A percentile compares a stretch with the other conserved stretches of the same genome.
phyloP scores from a whole-genome alignment of 2,797 vertebrate species.

The Aphelocoma californica region DNA sequence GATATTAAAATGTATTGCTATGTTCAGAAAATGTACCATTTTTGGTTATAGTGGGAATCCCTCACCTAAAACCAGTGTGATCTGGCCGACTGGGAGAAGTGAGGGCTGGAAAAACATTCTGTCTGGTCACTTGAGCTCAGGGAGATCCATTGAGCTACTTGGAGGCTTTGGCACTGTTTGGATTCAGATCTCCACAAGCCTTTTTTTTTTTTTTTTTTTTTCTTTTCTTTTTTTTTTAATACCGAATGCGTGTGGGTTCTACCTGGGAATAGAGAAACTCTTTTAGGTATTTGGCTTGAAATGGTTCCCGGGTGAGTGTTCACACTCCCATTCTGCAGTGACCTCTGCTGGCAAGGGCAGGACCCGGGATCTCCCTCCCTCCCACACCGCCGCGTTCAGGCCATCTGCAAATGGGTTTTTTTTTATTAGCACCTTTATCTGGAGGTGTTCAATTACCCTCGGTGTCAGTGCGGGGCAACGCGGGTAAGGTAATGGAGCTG shows the following conservation, averaged over 20 bases:
- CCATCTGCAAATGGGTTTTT: neutral
- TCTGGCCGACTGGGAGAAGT: neutral
- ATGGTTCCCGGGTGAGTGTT: neutral
- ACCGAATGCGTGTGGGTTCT: neutral
- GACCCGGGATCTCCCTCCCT: neutral
- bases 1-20: neutral
- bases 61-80: neutral
- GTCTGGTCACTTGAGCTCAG: neutral
- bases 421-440: neutral
- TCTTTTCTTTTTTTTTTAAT: neutral
- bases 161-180: neutral
- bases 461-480: neutral
- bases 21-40: neutral
- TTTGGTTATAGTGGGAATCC: neutral
- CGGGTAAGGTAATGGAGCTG: neutral
- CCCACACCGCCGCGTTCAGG: fast-evolving
- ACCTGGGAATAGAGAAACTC: neutral
- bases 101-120: fast-evolving
- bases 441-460: neutral
- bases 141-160: neutral
- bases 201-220: neutral
- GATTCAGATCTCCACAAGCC: neutral
- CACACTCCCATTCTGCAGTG: conserved; percentile 59
- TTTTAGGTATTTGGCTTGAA: neutral
- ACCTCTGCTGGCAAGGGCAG: conserved; percentile 67